Base-by-base conservation (phyloP, 2,888 invertebrate genomes). In the Melikaiella ostensackeni region DNA sequence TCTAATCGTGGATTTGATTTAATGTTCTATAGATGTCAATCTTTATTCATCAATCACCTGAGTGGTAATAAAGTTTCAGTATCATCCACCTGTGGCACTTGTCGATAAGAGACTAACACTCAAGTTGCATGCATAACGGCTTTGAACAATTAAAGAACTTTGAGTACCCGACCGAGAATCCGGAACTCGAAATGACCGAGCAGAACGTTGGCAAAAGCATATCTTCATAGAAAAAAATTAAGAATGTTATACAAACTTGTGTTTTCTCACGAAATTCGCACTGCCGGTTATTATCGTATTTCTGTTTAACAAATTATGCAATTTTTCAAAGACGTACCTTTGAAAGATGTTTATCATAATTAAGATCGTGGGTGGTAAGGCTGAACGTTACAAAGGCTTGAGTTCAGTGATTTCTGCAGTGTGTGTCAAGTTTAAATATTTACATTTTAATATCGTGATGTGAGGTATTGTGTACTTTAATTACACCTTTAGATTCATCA, bases 101-200 rank as follows among this genome's bases (percentile, higher is more conserved):
- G 21, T 61, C 77, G 74, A 75, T 77, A 30, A 35, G 19, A 70
- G 62, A 50, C n/a, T 27, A 30, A 50, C 50, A 46, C 21, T 70
- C 21, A 19, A 73, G 73, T 27, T 42, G 21, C 27, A 55, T 35
- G 27, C 33, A 80, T 86, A 85, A 85, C 85, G 86, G 86, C 82
- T 82, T 64, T 63, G 76, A 73, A 82, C 81, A 84, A 85, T 85
- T 85, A 85, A 74, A 79, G 70, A 77, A 82, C 73, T 82, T 82
- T 80, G 79, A 79, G 80, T 80, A 80, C 24, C 78, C 75, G 81
- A 79, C 73, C 81, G 84, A 81, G 83, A 79, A 79, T 82, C 82
- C 80, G 84, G 77, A 76, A 77, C 66, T 74, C 73, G 78, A 80
- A 80, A 70, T 70, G 79, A 70, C 50, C 50, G 50, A n/a, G 50